phyloP scores from a whole-genome alignment of 92 coral and sea anemone genomes.

The Heliopora coerulea region DNA sequence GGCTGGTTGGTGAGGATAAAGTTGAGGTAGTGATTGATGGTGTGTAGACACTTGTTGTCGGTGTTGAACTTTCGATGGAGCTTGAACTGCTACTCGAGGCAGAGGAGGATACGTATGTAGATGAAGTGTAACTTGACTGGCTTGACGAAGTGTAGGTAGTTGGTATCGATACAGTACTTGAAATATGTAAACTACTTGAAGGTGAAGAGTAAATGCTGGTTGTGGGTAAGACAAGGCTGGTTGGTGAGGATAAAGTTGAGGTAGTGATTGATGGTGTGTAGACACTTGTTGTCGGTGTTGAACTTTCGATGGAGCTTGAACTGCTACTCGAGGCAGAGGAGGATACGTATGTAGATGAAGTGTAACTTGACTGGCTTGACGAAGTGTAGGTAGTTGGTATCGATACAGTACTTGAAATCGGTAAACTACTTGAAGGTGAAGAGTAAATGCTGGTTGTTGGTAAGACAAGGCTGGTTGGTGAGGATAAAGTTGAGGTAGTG shows the following conservation, averaged over 20 bases:
- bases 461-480: neutral
- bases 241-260: slow-evolving; percentile 20
- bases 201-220: slow-evolving; percentile 7
- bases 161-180: slow-evolving; percentile 1
- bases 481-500: neutral
- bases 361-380: slow-evolving; percentile 1
- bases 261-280: slow-evolving; percentile 35
- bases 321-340: too few species aligned
- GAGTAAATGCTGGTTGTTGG: neutral
- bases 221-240: neutral
- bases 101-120: too few species aligned
- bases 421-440: neutral
- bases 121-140: too few species aligned
- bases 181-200: neutral
- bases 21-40: slow-evolving; percentile 40
- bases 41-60: neutral
- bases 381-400: slow-evolving; percentile 2
- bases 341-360: slow-evolving; percentile 9
- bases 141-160: slow-evolving; percentile 1
- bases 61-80: slow-evolving; percentile 1
- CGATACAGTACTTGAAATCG: neutral
- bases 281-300: slow-evolving; percentile 28
- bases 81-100: too few species aligned
- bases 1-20: neutral
- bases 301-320: too few species aligned